Evolutionary conservation across 2,113 vertebrate species (phyloP), one percentile per base, ranked within the genome.

Genomic region (Neogobius melanostomus): DNA sequence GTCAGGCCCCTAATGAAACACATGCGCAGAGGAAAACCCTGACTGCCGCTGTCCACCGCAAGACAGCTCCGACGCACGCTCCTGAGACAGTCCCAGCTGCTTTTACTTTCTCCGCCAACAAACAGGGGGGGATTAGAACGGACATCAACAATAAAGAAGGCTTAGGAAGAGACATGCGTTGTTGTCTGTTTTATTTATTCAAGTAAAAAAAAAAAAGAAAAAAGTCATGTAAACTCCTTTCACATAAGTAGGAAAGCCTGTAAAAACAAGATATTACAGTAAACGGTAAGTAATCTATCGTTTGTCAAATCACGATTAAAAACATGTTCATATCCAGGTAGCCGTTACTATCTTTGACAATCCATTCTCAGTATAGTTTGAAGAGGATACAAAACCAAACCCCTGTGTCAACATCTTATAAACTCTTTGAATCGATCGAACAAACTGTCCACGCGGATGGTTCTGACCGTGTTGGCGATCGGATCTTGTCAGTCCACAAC

Each of bases 1-100:
- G 83, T 81, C 75, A 75, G 72, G 74, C 47, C 48, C 28, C 52
- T 85, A 77, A 85, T 87, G 84, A 88, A 82, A 88, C 66, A 73
- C 75, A 57, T 76, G 64, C 69, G 69, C 54, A 54, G 69, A 82
- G 72, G 74, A 87, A 80, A 82, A 74, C 59, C 57, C 75, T 63
- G 74, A 59, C 74, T 56, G 79, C 44, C 46, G 60, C 44, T 53
- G 73, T 64, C 51, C 11, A 84, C 85, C 79, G 75, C 84, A 84
- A 79, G 68, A 85, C 82, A 74, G 79, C 76, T 72, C 63, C 69
- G 51, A 57, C 47, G 59, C 69, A 74, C 71, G 65, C 69, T 68
- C 67, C 69, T 71, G 80, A 87, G 80, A 69, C 75, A 78, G 85
- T 73, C 64, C 66, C 81, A 86, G 83, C 80, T 83, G 75, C 80